phyloP scores from a whole-genome alignment of 2,888 invertebrate species.

The Seira sanloemensis region DNA sequence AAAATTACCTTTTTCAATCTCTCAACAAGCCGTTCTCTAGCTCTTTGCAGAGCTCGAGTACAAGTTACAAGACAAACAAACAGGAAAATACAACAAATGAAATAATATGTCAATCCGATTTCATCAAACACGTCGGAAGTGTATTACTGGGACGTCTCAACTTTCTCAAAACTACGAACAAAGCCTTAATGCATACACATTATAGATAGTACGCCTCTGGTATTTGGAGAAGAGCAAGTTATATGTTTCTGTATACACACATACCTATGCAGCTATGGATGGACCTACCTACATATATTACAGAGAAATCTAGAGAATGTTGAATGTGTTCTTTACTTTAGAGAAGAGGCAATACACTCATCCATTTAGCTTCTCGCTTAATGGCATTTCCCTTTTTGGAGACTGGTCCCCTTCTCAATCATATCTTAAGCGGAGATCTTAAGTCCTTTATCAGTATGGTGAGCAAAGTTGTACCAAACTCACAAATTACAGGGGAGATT shows the following conservation, averaged over 20 bases:
- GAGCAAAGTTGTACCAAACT: neutral
- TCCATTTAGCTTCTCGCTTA: constrained; percentile 24
- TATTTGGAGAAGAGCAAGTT: neutral
- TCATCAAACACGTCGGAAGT: constrained; percentile 59
- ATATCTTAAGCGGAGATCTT: constrained; percentile 56
- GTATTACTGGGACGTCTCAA: neutral
- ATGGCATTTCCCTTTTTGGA: constrained; percentile 60
- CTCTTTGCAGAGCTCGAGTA: neutral
- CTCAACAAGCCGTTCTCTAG: neutral
- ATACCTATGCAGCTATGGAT: neutral
- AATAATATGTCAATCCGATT: constrained; percentile 62
- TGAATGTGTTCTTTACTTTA: too few species aligned
- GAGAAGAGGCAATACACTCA: too few species aligned
- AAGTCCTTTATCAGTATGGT: constrained; percentile 37
- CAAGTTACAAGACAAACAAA: constrained; percentile 42
- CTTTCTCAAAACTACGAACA: neutral
- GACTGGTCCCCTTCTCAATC: constrained; percentile 37
- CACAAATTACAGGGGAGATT: neutral
- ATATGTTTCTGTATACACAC: neutral
- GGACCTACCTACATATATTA: neutral
- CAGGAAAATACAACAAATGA: constrained; percentile 51
- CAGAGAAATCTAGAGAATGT: too few species aligned
- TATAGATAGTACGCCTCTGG: neutral
- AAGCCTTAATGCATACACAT: neutral
- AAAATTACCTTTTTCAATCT: constrained; percentile 30